Conservation (phyloP, 1,140 invertebrate genomes). For the Heliconius himera region DNA sequence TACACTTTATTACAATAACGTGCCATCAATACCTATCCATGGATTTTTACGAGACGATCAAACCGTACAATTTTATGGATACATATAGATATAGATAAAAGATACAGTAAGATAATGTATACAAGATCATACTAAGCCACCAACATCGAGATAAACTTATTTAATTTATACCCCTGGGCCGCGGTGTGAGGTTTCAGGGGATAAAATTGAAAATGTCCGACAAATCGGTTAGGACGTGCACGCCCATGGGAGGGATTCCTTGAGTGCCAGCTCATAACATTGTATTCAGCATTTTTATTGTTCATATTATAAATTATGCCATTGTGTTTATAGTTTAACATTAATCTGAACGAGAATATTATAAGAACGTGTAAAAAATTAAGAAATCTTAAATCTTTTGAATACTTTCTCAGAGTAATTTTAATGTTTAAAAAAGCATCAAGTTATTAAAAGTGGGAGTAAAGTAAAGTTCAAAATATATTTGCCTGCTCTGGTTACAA, state of each 20-base stretch:
- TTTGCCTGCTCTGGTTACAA: too few relatives aligned
- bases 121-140: conserved; percentile 10
- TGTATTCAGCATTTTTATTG: conserved; percentile 21
- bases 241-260: conserved; percentile 33
- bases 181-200: conserved; percentile 44
- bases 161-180: conserved; percentile 44
- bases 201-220: conserved; percentile 42
- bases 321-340: too few relatives aligned
- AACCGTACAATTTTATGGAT: neutral
- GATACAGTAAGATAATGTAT: conserved; percentile 13
- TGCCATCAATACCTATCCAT: neutral
- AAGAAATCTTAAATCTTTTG: too few relatives aligned
- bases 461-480: too few relatives aligned
- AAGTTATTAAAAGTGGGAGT: too few relatives aligned
- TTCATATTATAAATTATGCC: neutral
- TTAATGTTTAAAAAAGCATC: too few relatives aligned
- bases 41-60: neutral
- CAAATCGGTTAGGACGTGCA: conserved; percentile 35
- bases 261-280: neutral
- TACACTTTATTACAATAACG: neutral
- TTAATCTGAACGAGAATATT: too few relatives aligned
- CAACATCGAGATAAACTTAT: conserved; percentile 33
- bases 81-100: neutral
- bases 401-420: too few relatives aligned
- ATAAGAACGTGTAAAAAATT: too few relatives aligned